Conservation (phyloP, 2,888 invertebrate genomes). For the Microctonus brassicae region DNA sequence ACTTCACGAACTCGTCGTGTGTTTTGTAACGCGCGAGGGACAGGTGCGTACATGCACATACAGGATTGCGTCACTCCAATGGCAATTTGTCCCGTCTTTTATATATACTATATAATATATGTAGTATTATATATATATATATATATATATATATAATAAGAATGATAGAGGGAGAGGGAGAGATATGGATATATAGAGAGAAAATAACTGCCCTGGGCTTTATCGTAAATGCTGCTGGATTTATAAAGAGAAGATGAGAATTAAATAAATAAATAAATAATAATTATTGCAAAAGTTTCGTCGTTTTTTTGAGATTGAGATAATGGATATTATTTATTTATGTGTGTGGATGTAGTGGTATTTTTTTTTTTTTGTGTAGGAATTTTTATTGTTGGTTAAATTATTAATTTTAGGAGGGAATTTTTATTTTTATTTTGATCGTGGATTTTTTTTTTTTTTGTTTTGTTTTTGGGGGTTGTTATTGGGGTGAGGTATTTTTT, state of each 20-base stretch:
- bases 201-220: conserved; percentile 11
- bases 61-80: conserved; percentile 52
- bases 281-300: background rate
- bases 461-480: too few species aligned
- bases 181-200: background rate
- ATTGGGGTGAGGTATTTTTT: too few species aligned
- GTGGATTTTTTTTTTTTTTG: too few species aligned
- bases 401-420: too few species aligned
- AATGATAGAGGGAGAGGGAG: background rate
- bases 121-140: too few species aligned
- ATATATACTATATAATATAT: too few species aligned
- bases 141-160: conserved; percentile 15
- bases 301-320: background rate
- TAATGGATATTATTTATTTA: background rate
- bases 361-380: background rate
- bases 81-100: conserved; percentile 56
- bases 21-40: conserved; percentile 57
- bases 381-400: background rate
- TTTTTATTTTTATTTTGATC: too few species aligned
- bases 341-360: too few species aligned
- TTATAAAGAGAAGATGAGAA: background rate
- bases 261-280: background rate
- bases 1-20: conserved; percentile 22
- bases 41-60: conserved; percentile 49
- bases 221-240: background rate